phyloP scores from a whole-genome alignment of 1,140 invertebrate species.

The Idris sp. region DNA sequence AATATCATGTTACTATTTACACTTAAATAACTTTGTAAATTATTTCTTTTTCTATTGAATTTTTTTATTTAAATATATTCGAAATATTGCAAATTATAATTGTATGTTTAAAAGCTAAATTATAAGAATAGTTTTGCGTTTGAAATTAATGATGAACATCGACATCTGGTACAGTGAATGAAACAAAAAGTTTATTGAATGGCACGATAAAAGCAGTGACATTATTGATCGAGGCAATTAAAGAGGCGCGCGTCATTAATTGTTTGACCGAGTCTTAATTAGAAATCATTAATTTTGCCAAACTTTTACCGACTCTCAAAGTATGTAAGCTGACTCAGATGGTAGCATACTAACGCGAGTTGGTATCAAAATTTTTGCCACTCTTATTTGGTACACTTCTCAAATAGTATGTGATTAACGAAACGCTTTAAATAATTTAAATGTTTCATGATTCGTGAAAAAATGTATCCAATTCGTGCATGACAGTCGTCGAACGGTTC shows the following conservation, averaged over 20 bases:
- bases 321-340: slow-evolving; percentile 43
- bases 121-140: slow-evolving; percentile 36
- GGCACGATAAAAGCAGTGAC: slow-evolving; percentile 64
- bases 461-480: not conserved
- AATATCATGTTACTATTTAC: no score
- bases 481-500: not conserved
- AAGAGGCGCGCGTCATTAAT: slow-evolving; percentile 75
- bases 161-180: slow-evolving; percentile 68
- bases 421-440: slow-evolving; percentile 31
- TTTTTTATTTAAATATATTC: no score
- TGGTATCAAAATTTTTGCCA: slow-evolving; percentile 52
- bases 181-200: slow-evolving; percentile 75
- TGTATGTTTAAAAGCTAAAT: no score
- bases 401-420: slow-evolving; percentile 20
- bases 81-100: no score
- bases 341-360: slow-evolving; percentile 53
- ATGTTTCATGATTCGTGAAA: slow-evolving; percentile 22
- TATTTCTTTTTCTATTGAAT: no score
- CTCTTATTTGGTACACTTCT: slow-evolving; percentile 2
- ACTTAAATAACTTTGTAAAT: no score
- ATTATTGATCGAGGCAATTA: slow-evolving; percentile 76
- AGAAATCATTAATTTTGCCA: slow-evolving; percentile 74
- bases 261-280: slow-evolving; percentile 73
- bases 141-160: slow-evolving; percentile 51
- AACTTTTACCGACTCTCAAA: slow-evolving; percentile 65